Percentiles rank a stretch among this genome's conserved stretches.
phyloP scores from a whole-genome alignment of 2,113 vertebrate species.

The Cygnus buccinator region DNA sequence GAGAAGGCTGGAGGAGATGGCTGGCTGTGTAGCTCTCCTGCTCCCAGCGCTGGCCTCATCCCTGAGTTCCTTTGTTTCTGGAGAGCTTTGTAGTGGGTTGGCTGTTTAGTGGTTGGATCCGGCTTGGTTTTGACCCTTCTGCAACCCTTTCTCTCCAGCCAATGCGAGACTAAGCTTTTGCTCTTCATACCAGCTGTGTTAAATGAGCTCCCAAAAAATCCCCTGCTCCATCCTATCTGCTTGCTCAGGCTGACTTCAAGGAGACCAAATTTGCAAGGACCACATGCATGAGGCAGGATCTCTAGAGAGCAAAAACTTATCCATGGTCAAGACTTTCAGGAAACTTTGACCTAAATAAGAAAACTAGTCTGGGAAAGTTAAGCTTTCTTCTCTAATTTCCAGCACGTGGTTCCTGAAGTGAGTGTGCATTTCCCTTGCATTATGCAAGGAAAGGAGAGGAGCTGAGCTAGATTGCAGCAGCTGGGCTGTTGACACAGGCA shows the following conservation, averaged over 20 bases:
- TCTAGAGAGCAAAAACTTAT: not conserved
- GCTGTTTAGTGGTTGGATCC: not conserved
- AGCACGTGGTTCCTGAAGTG: not conserved
- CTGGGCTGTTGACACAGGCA: not conserved
- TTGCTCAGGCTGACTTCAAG: not conserved
- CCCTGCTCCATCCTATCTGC: not conserved
- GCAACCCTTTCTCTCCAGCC: not conserved
- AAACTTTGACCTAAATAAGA: not conserved
- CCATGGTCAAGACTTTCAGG: not conserved
- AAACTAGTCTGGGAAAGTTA: too few relatives aligned
- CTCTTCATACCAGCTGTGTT: not conserved
- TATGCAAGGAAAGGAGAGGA: too few relatives aligned
- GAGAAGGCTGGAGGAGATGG: not conserved
- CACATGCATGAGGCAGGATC: accelerated
- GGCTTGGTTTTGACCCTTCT: not conserved
- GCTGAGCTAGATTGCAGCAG: not conserved
- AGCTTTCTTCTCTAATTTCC: not conserved
- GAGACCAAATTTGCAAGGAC: not conserved
- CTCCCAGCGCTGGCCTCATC: not conserved
- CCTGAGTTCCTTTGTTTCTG: not conserved
- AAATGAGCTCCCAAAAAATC: not conserved
- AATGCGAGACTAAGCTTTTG: not conserved
- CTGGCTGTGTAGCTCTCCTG: not conserved
- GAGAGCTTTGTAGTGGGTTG: not conserved
- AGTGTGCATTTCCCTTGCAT: accelerated